These are phyloP conservation scores for Pristiophorus japonicus DNA, from an alignment of 2,113 vertebrate species.

Conservation along the genomic window DNA sequence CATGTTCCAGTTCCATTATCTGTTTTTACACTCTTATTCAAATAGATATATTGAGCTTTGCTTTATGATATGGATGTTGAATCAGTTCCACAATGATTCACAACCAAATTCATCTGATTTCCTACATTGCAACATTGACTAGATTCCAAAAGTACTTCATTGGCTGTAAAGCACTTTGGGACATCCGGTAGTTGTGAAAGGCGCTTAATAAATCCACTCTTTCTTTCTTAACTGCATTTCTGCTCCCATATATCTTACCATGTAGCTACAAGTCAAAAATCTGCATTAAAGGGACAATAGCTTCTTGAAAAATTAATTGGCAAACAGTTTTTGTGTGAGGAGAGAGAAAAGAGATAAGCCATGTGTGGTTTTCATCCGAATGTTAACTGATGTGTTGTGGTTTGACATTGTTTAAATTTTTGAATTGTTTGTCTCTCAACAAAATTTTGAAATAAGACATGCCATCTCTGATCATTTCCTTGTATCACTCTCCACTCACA, in stretches of 20 bases:
- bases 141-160: no score
- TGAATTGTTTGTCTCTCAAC: not conserved
- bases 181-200: no score
- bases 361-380: not conserved
- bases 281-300: not conserved
- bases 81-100: not conserved
- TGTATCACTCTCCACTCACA: no score
- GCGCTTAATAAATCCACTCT: no score
- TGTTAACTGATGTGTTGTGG: not conserved
- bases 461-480: no score
- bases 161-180: no score
- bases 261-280: not conserved
- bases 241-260: not conserved
- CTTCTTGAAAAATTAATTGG: not conserved
- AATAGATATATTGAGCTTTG: not conserved
- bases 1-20: not conserved
- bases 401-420: no score
- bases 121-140: no score
- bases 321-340: not conserved
- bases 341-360: not conserved
- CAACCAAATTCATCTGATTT: no score
- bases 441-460: not conserved
- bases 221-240: no score
- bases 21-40: not conserved
- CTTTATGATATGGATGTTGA: not conserved